Percentiles rank a stretch among this genome's conserved stretches.
Evolutionary conservation across 2,113 vertebrate species (phyloP).

Genomic region (Sorex araneus): DNA sequence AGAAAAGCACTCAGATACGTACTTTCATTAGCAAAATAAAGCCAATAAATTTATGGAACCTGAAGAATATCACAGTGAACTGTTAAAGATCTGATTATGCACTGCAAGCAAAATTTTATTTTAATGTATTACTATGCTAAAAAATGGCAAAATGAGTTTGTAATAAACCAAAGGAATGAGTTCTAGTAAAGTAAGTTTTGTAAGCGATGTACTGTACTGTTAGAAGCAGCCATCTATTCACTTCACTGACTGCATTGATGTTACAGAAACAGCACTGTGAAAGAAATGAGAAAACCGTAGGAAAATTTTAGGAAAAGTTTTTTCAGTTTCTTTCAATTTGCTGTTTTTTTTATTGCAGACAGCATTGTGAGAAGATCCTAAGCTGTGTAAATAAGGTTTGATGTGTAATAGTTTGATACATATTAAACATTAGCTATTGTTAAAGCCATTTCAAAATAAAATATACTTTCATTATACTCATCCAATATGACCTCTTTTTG

Average conservation of each 20-base stretch:
- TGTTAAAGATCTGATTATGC: constrained; percentile 54
- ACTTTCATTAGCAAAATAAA: constrained; percentile 60
- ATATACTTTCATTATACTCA: constrained; percentile 76
- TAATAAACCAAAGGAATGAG: constrained; percentile 42
- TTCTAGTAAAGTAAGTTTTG: neutral
- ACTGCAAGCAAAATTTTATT: constrained; percentile 54
- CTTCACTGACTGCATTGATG: neutral
- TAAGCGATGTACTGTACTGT: neutral
- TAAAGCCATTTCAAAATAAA: constrained; percentile 83
- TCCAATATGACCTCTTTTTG: constrained; percentile 81
- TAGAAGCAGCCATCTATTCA: neutral
- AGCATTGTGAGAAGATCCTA: constrained; percentile 43
- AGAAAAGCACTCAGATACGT: constrained; percentile 46
- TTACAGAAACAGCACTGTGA: constrained; percentile 50
- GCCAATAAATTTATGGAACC: constrained; percentile 30
- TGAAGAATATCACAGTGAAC: constrained; percentile 54
- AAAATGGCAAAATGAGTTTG: constrained; percentile 22
- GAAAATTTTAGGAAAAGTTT: constrained; percentile 59
- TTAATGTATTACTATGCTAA: constrained; percentile 8
- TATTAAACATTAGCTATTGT: constrained; percentile 71
- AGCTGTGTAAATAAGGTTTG: constrained; percentile 72
- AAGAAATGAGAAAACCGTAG: constrained; percentile 54
- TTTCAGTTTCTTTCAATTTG: constrained; percentile 72
- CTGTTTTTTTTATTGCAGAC: constrained; percentile 54
- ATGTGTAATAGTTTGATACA: constrained; percentile 72